Conservation (phyloP, 2,888 invertebrate species). For the Thera obeliscata region DNA sequence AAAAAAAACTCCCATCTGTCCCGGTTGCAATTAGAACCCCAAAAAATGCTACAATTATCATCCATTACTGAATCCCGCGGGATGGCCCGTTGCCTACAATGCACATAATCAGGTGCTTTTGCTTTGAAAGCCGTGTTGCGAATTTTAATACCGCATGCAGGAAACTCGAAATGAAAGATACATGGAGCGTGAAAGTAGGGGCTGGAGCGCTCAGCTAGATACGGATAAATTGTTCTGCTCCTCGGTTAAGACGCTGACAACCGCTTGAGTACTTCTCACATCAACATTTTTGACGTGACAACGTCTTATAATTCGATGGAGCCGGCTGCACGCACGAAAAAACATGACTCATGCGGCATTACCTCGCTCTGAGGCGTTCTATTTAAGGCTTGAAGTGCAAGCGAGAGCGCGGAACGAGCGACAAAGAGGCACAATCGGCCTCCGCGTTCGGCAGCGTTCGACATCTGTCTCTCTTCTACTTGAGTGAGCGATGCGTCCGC, state of each 20-base stretch:
- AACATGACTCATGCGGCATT: too few species aligned
- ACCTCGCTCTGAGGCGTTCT: too few species aligned
- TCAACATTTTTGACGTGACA: too few species aligned
- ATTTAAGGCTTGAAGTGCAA: too few species aligned
- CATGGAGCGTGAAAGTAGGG: constrained; percentile 20
- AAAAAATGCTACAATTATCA: constrained; percentile 47
- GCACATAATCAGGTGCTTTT: constrained; percentile 58
- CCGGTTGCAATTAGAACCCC: constrained; percentile 43
- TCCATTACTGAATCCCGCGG: constrained; percentile 40
- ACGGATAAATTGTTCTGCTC: neutral
- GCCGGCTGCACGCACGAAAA: too few species aligned
- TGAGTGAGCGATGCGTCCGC: too few species aligned
- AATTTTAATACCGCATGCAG: constrained; percentile 56
- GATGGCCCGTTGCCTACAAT: constrained; percentile 50
- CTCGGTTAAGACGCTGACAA: neutral
- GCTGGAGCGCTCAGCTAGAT: neutral
- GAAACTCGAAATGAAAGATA: constrained; percentile 43
- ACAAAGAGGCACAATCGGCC: too few species aligned
- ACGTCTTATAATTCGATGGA: too few species aligned
- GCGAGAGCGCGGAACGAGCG: too few species aligned
- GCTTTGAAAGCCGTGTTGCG: constrained; percentile 42
- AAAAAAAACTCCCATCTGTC: constrained; percentile 37
- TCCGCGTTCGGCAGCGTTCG: too few species aligned
- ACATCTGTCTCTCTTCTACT: too few species aligned
- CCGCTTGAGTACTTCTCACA: too few species aligned